These are phyloP conservation scores for Oryzias dopingdopingensis DNA, from an alignment of 2,797 vertebrate species.

Conservation along the genomic window DNA sequence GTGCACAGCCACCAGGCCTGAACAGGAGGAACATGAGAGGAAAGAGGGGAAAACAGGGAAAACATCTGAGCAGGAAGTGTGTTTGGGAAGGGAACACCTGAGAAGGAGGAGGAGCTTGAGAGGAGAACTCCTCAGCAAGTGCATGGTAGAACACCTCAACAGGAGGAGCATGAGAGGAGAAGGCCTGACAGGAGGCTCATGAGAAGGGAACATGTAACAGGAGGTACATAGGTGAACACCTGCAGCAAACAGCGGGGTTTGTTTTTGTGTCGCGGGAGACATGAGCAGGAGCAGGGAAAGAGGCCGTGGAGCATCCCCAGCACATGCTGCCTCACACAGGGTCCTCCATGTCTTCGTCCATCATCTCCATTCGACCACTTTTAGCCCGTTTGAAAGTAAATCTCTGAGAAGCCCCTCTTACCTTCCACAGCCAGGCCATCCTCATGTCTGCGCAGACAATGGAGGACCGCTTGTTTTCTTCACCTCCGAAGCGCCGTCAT, in stretches of 20 bases:
- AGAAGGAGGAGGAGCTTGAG: too few species aligned
- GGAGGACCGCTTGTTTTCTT: slow-evolving; percentile 55
- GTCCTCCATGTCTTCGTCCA: slow-evolving; percentile 5
- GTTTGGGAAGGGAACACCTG: too few species aligned
- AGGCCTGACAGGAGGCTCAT: too few species aligned
- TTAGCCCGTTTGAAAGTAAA: neutral
- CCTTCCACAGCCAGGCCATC: slow-evolving; percentile 98
- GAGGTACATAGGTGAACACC: neutral
- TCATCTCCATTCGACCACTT: neutral
- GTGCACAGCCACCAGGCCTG: too few species aligned
- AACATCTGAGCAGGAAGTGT: too few species aligned
- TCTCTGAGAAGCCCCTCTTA: slow-evolving; percentile 72
- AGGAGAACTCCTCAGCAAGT: too few species aligned
- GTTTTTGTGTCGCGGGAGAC: neutral
- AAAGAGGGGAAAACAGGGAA: too few species aligned
- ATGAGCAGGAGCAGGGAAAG: slow-evolving; percentile 18
- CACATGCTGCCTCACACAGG: slow-evolving; percentile 22
- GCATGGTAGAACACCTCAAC: too few species aligned
- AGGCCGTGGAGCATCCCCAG: slow-evolving; percentile 41
- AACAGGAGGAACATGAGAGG: too few species aligned
- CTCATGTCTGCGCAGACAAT: slow-evolving; percentile 74
- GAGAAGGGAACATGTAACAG: too few species aligned
- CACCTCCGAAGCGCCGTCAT: slow-evolving; percentile 46
- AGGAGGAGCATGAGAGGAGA: too few species aligned
- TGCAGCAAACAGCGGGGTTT: neutral